phyloP scores from a whole-genome alignment of 2,113 vertebrate species.

The Amia ocellicauda region DNA sequence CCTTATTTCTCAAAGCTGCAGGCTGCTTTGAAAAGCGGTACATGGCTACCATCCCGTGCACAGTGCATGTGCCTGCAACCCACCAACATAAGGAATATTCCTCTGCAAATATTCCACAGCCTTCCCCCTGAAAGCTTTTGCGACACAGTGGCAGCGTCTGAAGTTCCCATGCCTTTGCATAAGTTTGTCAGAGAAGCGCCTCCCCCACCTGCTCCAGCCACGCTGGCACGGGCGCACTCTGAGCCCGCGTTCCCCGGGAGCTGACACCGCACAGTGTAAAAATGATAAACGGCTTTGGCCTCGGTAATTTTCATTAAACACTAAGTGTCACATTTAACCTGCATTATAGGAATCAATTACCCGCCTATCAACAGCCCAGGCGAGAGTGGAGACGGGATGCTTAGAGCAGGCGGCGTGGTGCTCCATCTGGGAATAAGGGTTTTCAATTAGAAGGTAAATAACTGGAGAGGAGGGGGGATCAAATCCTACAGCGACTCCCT shows the following conservation, averaged over 20 bases:
- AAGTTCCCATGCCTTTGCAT: conserved; percentile 18
- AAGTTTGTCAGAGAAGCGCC: not conserved
- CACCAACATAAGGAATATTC: not conserved
- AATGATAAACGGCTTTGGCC: conserved; percentile 88
- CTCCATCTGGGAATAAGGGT: conserved; percentile 84
- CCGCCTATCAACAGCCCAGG: conserved; percentile 79
- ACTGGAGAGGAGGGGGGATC: conserved; percentile 64
- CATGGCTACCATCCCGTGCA: not conserved
- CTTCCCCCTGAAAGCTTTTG: not conserved
- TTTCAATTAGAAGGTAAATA: conserved; percentile 91
- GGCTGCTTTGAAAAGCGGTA: too few relatives aligned
- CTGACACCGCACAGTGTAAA: conserved; percentile 71
- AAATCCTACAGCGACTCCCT: conserved; percentile 66
- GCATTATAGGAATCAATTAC: conserved; percentile 89
- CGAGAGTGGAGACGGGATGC: conserved; percentile 55
- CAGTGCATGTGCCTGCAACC: not conserved
- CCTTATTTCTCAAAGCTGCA: too few relatives aligned
- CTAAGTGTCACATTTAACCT: conserved; percentile 93
- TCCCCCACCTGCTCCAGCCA: not conserved
- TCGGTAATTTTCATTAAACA: conserved; percentile 87
- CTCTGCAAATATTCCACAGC: not conserved
- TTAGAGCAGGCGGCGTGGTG: conserved; percentile 59
- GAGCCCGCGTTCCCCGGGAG: conserved; percentile 32
- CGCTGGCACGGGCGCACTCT: not conserved
- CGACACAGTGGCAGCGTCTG: not conserved